Evolutionary conservation across 2,888 invertebrate species (phyloP).

Genomic region (Leptothorax acervorum): DNA sequence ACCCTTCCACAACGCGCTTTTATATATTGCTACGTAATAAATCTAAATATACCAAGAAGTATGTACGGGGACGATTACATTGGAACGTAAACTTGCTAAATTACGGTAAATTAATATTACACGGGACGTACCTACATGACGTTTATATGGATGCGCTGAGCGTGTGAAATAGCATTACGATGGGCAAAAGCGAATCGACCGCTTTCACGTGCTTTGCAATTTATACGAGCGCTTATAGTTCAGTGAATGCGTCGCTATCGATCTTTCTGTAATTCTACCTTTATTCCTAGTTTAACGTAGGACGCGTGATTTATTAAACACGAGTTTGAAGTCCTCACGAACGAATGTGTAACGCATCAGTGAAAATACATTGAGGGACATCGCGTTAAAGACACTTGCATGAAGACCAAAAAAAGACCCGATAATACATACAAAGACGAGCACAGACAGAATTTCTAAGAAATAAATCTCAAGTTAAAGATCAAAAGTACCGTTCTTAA

Average conservation of each 20-base stretch:
- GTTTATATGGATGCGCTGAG: slow-evolving; percentile 11
- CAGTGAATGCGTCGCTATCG: slow-evolving; percentile 36
- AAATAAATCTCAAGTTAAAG: background rate
- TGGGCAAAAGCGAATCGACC: slow-evolving; percentile 72
- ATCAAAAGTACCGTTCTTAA: background rate
- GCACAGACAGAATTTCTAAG: background rate
- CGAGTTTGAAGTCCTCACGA: background rate
- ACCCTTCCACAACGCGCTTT: background rate
- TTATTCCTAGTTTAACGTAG: slow-evolving; percentile 28
- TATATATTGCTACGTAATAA: background rate
- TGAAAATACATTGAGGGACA: background rate
- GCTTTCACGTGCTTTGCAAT: slow-evolving; percentile 64
- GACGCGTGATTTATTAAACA: slow-evolving; percentile 23
- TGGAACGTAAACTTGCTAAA: background rate
- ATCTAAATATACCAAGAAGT: background rate
- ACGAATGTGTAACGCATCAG: slow-evolving; percentile 6
- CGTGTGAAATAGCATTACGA: slow-evolving; percentile 46
- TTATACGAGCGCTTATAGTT: slow-evolving; percentile 48
- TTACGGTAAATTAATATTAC: slow-evolving; percentile 17
- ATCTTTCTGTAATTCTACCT: slow-evolving; percentile 26
- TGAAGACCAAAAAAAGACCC: background rate
- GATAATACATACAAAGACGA: background rate
- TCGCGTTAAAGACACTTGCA: background rate
- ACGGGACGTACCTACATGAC: slow-evolving; percentile 1
- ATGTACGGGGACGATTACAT: background rate